phyloP scores from a whole-genome alignment of 2,113 vertebrate species.

The Todiramphus chloris region DNA sequence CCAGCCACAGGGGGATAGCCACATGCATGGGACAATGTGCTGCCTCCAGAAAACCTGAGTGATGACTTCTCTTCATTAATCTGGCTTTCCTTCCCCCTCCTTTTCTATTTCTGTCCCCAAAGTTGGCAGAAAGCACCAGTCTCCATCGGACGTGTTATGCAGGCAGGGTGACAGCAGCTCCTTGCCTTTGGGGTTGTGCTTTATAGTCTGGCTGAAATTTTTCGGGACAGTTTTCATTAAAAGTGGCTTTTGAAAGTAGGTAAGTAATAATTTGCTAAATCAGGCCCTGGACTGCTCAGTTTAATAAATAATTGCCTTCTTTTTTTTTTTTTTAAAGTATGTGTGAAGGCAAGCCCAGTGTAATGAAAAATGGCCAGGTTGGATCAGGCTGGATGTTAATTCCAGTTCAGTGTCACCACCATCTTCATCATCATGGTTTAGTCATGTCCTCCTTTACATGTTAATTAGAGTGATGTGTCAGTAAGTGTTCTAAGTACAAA shows the following conservation, averaged over 20 bases:
- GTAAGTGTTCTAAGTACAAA: neutral
- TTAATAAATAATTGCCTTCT: neutral
- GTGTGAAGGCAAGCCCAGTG: neutral
- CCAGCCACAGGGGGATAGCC: neutral
- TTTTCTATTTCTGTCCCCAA: neutral
- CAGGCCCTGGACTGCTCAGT: neutral
- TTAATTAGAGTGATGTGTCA: conserved; percentile 29
- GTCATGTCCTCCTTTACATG: neutral
- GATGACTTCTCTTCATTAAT: neutral
- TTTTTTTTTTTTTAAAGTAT: neutral
- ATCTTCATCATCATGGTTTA: neutral
- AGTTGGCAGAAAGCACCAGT: neutral
- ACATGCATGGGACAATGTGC: fast-evolving
- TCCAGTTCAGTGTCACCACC: neutral
- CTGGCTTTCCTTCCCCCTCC: neutral
- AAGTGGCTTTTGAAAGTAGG: conserved; percentile 37
- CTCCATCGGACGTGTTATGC: neutral
- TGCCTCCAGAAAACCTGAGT: neutral
- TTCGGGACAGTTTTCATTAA: conserved; percentile 18
- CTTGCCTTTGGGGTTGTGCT: neutral
- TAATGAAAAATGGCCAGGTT: neutral
- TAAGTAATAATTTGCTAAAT: conserved; percentile 56
- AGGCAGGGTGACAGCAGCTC: neutral
- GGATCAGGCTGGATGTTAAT: neutral
- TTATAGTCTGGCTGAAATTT: neutral